Base-by-base conservation (phyloP, 2,888 invertebrate genomes). In the Nemurella pictetii region DNA sequence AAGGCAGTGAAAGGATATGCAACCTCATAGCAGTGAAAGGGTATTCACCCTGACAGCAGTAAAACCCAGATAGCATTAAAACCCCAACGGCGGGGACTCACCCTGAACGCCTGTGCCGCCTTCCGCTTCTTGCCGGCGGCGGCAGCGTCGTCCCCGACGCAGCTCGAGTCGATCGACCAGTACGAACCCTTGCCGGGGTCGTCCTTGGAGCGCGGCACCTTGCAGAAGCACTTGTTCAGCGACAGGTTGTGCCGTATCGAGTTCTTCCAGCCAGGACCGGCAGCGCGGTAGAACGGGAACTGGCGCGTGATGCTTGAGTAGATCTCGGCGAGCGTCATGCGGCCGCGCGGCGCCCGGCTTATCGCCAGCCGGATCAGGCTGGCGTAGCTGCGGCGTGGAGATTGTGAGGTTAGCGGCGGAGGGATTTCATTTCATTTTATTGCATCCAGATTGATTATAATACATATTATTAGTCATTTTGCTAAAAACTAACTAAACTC, bases 221-320 rank as follows among this genome's bases (percentile, higher is more conserved):
- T 94, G 90, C 93, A 93, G 90, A 95, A 95, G 90, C 94, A 94
- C 89, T 95, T 95, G 90, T 94, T 95, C 87, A 95, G 90, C 0
- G 94, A 95, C 87, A 95, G 89, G 89, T 95, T 95, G 89, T 95
- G 95, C 85, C 95, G 90, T 88, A 95, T 94, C 80, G 94, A 94
- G 89, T 95, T 95, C 95, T 94, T 95, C 95, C 95, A 95, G 0
- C 94, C 94, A 85, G 92, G 92, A 0, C 94, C 94, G 32, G 94
- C 94, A 88, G 94, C 93, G 89, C 93, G 93, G 89, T 94, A 95
- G 89, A 94, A 95, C 0, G 94, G 94, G 89, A 94, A 95, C 87
- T 94, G 93, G 87, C 94, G 94, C 88, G 93, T 93, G 80, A 95
- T 95, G 91, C 94, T 95, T 87, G 94, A 93, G 89, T 95, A 95